Evolutionary conservation across 2,113 vertebrate genomes (phyloP).

Genomic region (Gasterosteus aculeatus): DNA sequence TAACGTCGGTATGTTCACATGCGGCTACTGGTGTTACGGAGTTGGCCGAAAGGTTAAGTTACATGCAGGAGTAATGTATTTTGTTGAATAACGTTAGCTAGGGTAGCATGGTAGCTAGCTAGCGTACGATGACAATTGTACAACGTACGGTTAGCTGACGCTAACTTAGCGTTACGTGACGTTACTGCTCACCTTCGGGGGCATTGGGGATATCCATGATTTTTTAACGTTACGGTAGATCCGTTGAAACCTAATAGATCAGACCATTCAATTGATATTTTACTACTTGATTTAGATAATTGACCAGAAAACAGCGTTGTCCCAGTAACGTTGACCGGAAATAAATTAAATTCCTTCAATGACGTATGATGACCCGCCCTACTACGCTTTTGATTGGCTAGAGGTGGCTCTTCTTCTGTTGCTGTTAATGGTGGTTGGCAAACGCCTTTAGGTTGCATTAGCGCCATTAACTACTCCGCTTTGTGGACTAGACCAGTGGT

Average conservation of each 20-base stretch:
- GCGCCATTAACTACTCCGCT: too few relatives aligned
- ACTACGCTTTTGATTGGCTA: background rate
- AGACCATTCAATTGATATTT: background rate
- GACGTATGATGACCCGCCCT: background rate
- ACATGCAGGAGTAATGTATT: background rate
- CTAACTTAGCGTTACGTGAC: too few relatives aligned
- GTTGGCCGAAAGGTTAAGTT: conserved; percentile 2
- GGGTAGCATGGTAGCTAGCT: conserved; percentile 29
- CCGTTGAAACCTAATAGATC: background rate
- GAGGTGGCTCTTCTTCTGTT: too few relatives aligned
- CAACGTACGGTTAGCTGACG: background rate
- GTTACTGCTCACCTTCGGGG: conserved; percentile 75
- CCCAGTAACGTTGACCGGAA: background rate
- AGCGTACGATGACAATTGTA: conserved; percentile 13
- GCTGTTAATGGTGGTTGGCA: too few relatives aligned
- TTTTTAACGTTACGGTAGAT: background rate
- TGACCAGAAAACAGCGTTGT: background rate
- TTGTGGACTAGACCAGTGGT: too few relatives aligned
- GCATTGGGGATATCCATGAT: conserved; percentile 77
- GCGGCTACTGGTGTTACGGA: background rate
- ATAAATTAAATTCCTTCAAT: background rate
- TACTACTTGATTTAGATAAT: background rate
- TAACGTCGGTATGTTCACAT: background rate
- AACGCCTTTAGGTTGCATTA: too few relatives aligned
- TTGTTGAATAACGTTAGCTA: background rate